Percentiles rank a stretch among this genome's conserved stretches.
phyloP scores from a whole-genome alignment of 2,113 vertebrate genomes.

The Hoplias malabaricus region DNA sequence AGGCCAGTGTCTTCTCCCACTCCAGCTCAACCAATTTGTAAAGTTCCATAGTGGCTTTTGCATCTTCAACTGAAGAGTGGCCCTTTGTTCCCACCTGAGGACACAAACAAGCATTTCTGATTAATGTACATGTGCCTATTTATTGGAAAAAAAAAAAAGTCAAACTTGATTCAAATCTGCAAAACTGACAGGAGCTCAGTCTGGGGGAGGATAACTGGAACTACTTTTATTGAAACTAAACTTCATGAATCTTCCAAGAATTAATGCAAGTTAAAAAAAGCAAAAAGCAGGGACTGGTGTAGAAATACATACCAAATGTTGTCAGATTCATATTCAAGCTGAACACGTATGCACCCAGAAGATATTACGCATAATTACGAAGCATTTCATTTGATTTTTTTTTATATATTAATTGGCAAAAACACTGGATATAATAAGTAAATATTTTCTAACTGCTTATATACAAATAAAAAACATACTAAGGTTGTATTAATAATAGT shows the following conservation, averaged over 20 bases:
- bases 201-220: neutral
- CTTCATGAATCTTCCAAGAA: neutral
- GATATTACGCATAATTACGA: too few relatives aligned
- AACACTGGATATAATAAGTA: too few relatives aligned
- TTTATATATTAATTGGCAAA: too few relatives aligned
- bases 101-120: slow-evolving; percentile 26
- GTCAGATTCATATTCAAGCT: too few relatives aligned
- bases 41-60: slow-evolving; percentile 89
- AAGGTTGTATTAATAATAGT: too few relatives aligned
- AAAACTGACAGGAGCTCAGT: neutral
- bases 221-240: neutral
- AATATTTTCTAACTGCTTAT: too few relatives aligned
- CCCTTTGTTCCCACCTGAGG: slow-evolving; percentile 78
- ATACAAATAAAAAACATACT: too few relatives aligned
- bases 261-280: neutral
- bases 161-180: neutral
- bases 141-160: neutral
- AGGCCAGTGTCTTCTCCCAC: slow-evolving; percentile 80
- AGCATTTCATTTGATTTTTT: too few relatives aligned
- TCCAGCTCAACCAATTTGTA: slow-evolving; percentile 85
- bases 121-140: neutral
- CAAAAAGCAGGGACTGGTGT: neutral
- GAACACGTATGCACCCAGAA: too few relatives aligned
- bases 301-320: too few relatives aligned
- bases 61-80: slow-evolving; percentile 92